These are phyloP conservation scores for Cydia amplana DNA, from an alignment of 1,140 invertebrate species.

Conservation along the genomic window DNA sequence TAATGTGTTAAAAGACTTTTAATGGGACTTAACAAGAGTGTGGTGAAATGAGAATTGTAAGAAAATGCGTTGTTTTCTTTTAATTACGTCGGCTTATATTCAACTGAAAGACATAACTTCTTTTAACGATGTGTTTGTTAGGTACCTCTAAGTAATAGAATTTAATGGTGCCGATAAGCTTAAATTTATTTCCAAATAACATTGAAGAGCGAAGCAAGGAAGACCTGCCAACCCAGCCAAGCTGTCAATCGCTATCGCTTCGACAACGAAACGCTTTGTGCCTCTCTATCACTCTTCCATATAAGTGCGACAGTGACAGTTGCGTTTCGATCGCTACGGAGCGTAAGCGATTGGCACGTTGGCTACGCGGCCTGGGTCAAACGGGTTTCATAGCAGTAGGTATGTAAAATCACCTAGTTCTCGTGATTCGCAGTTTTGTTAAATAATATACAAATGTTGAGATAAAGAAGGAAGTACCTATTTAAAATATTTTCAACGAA, in stretches of 20 bases:
- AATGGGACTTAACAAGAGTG: neutral
- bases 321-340: too few relatives aligned
- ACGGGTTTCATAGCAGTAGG: neutral
- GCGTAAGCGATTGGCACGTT: too few relatives aligned
- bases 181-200: neutral
- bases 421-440: too few relatives aligned
- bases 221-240: too few relatives aligned
- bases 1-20: conserved; percentile 6
- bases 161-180: neutral
- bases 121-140: conserved; percentile 11
- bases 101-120: neutral
- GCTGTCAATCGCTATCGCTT: too few relatives aligned
- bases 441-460: too few relatives aligned
- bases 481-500: too few relatives aligned
- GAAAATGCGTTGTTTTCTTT: conserved; percentile 1
- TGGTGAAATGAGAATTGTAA: conserved; percentile 21
- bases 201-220: neutral
- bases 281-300: too few relatives aligned
- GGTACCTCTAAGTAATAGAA: neutral
- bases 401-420: neutral
- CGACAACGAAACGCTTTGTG: too few relatives aligned
- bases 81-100: conserved; percentile 5
- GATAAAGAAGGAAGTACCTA: too few relatives aligned
- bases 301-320: too few relatives aligned
- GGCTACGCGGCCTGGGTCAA: too few relatives aligned